A percentile compares a stretch with the other conserved stretches of the same genome.
These are phyloP conservation scores for Morpho helenor DNA, from an alignment of 2,888 invertebrate genomes.

Conservation along the genomic window DNA sequence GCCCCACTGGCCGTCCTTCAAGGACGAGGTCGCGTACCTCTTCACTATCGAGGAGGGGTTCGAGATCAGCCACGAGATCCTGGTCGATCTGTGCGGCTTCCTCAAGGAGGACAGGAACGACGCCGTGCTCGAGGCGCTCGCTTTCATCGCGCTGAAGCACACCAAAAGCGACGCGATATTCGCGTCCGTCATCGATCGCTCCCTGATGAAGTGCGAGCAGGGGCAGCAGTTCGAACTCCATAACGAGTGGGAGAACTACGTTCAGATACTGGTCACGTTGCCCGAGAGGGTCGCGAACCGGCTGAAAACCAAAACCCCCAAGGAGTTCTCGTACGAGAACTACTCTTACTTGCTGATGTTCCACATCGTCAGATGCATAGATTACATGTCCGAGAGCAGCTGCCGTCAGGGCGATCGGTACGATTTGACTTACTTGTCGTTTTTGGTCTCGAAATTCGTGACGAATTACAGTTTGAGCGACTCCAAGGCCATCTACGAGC, in stretches of 20 bases:
- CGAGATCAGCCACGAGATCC: constrained; percentile 61
- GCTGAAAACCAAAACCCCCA: constrained; percentile 73
- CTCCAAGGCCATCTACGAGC: constrained; percentile 63
- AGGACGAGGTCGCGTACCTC: constrained; percentile 56
- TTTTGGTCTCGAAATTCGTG: constrained; percentile 81
- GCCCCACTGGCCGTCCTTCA: constrained; percentile 78
- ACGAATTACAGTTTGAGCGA: constrained; percentile 74
- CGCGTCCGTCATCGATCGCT: constrained; percentile 63
- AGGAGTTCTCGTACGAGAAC: constrained; percentile 76
- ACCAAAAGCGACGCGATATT: constrained; percentile 80
- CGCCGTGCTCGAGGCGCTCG: constrained; percentile 48
- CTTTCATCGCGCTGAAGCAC: constrained; percentile 64
- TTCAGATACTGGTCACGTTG: constrained; percentile 82
- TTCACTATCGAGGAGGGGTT: constrained; percentile 78
- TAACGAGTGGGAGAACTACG: constrained; percentile 70
- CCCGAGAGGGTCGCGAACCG: constrained; percentile 86
- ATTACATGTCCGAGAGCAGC: constrained; percentile 76
- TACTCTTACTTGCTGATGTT: constrained; percentile 80
- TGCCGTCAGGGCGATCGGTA: constrained; percentile 44
- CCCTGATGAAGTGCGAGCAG: constrained; percentile 23
- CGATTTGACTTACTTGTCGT: constrained; percentile 66
- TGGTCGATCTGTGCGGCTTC: constrained; percentile 64
- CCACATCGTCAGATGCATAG: constrained; percentile 80
- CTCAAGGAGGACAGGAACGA: constrained; percentile 61
- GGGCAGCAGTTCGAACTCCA: constrained; percentile 32